Percentiles rank a stretch among this genome's conserved stretches.
Conservation (phyloP, 2,113 vertebrate species). For the Pollimyrus isidori region DNA sequence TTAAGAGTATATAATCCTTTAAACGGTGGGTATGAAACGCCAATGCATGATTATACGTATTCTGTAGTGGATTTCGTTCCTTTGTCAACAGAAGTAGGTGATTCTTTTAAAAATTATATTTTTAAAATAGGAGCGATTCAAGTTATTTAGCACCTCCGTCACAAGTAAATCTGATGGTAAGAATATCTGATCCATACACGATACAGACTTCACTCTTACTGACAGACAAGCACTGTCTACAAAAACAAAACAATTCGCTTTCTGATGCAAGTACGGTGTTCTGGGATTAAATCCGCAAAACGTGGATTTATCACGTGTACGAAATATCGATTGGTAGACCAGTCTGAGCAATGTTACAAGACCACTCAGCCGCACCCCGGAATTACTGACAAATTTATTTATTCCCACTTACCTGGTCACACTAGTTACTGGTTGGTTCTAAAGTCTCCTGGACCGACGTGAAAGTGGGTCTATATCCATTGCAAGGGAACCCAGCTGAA, state of each 20-base stretch:
- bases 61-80: background rate
- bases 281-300: background rate
- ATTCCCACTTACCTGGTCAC: background rate
- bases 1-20: background rate
- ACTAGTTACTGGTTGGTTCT: background rate
- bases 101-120: background rate
- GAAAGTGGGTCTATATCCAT: background rate
- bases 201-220: background rate
- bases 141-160: background rate
- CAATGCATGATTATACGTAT: background rate
- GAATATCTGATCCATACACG: background rate
- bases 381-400: background rate
- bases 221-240: background rate
- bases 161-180: background rate
- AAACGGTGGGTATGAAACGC: background rate
- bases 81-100: background rate
- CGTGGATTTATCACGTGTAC: background rate
- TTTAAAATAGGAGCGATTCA: background rate
- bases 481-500: background rate
- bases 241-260: background rate
- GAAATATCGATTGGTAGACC: background rate
- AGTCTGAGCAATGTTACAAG: background rate
- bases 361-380: background rate
- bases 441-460: background rate
- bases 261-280: background rate